Percentiles rank a stretch among this genome's conserved stretches.
phyloP scores from a whole-genome alignment of 2,888 invertebrate genomes.

The Amiota mariae region DNA sequence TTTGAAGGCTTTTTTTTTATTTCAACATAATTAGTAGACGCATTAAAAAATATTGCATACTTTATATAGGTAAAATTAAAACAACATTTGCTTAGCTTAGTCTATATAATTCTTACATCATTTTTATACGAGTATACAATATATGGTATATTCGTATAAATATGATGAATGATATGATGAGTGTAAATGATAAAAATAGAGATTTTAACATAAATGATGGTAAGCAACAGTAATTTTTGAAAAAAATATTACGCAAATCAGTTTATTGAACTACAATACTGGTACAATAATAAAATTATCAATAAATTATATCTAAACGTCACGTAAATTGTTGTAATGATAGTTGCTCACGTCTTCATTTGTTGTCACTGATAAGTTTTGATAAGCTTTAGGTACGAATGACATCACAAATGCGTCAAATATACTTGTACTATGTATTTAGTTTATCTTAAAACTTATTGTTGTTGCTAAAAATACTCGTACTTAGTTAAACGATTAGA shows the following conservation, averaged over 20 bases:
- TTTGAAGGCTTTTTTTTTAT: too few species aligned
- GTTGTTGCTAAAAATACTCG: too few species aligned
- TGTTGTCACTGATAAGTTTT: too few species aligned
- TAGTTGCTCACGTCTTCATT: neutral
- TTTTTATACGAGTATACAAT: neutral
- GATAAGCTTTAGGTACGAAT: neutral
- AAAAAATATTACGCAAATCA: conserved; percentile 16
- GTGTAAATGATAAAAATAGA: neutral
- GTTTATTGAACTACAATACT: conserved; percentile 17
- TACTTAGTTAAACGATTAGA: too few species aligned
- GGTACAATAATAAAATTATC: neutral
- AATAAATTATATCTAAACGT: too few species aligned
- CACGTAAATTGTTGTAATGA: neutral
- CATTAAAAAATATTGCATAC: too few species aligned
- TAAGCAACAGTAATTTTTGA: too few species aligned
- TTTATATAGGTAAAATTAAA: too few species aligned
- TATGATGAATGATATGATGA: neutral
- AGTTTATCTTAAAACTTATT: too few species aligned
- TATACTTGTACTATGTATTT: too few species aligned
- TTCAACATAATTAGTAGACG: too few species aligned
- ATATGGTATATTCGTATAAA: neutral
- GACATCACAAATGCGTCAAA: conserved; percentile 7
- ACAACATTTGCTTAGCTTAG: neutral
- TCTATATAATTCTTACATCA: conserved; percentile 2
- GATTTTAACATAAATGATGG: neutral